Evolutionary conservation across 2,113 vertebrate genomes (phyloP).

Genomic region (Balaeniceps rex): DNA sequence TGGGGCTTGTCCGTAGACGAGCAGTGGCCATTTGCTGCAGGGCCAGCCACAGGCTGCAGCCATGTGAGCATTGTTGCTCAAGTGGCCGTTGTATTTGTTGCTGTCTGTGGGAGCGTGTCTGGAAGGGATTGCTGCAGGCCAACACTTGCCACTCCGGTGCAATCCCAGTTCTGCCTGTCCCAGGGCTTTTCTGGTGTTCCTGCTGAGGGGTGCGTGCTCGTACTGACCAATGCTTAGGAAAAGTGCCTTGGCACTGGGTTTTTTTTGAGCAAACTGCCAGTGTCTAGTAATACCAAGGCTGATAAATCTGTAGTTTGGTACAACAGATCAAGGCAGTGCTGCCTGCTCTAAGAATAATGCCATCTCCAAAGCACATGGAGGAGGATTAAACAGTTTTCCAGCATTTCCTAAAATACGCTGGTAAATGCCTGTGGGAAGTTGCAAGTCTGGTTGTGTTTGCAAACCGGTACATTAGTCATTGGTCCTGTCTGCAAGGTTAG

Average conservation of each 20-base stretch:
- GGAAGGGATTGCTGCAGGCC: not conserved
- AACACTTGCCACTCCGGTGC: not conserved
- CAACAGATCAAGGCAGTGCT: slow-evolving; percentile 19
- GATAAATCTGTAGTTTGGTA: slow-evolving; percentile 14
- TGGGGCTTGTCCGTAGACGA: not conserved
- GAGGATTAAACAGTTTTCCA: slow-evolving; percentile 5
- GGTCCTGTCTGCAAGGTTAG: not conserved
- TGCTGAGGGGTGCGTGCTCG: rapidly evolving
- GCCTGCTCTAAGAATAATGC: not conserved
- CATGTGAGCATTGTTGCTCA: rapidly evolving
- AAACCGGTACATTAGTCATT: not conserved
- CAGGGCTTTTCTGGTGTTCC: not conserved
- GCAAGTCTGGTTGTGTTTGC: slow-evolving; percentile 16
- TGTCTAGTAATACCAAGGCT: not conserved
- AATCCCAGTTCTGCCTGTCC: not conserved
- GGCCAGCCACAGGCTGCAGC: not conserved
- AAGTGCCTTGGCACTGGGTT: not conserved
- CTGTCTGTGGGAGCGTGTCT: not conserved
- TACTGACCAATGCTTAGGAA: not conserved
- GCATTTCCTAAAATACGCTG: not conserved
- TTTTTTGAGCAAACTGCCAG: not conserved
- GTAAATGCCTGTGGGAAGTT: slow-evolving; percentile 1
- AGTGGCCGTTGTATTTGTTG: not conserved
- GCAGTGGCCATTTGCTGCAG: not conserved
- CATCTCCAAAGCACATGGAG: slow-evolving; percentile 1